phyloP scores from a whole-genome alignment of 2,888 invertebrate species.

The Norana najaformis region DNA sequence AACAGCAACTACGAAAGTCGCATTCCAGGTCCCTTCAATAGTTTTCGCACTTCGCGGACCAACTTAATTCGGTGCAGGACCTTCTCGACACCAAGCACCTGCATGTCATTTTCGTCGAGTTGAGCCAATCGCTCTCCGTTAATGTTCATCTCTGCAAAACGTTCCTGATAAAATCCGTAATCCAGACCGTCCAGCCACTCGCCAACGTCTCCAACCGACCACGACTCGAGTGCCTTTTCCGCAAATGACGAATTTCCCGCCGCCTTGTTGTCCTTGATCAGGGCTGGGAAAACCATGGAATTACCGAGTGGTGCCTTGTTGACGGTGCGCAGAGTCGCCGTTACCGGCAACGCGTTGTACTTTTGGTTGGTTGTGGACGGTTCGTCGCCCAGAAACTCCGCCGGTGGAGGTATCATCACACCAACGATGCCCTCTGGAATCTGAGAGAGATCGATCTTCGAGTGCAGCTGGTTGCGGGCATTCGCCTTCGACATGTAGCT shows the following conservation, averaged over 20 bases:
- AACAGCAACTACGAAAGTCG: not conserved
- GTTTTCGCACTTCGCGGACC: constrained; percentile 59
- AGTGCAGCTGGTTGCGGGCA: not conserved
- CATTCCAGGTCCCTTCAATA: not conserved
- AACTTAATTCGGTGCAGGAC: constrained; percentile 68
- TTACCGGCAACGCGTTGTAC: not conserved
- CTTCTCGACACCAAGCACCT: constrained; percentile 67
- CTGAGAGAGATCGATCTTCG: not conserved
- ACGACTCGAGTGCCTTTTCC: constrained; percentile 23
- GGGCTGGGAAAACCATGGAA: constrained; percentile 15
- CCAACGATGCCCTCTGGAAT: not conserved
- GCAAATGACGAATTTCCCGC: constrained; percentile 17
- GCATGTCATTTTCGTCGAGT: constrained; percentile 66
- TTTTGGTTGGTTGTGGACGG: constrained; percentile 22
- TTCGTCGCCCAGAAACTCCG: not conserved
- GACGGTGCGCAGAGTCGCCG: constrained; percentile 19
- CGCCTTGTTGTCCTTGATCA: not conserved
- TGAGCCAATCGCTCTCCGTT: constrained; percentile 65
- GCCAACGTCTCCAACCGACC: constrained; percentile 35
- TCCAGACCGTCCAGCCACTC: constrained; percentile 49
- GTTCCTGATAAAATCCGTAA: constrained; percentile 66
- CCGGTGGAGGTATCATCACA: not conserved
- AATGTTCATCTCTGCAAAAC: constrained; percentile 65
- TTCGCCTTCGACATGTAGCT: not conserved
- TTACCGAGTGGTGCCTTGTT: not conserved